Evolutionary conservation across 2,797 vertebrate genomes (phyloP), one percentile per base, ranked within the genome.

Genomic region (Sebastes wilsoni): DNA sequence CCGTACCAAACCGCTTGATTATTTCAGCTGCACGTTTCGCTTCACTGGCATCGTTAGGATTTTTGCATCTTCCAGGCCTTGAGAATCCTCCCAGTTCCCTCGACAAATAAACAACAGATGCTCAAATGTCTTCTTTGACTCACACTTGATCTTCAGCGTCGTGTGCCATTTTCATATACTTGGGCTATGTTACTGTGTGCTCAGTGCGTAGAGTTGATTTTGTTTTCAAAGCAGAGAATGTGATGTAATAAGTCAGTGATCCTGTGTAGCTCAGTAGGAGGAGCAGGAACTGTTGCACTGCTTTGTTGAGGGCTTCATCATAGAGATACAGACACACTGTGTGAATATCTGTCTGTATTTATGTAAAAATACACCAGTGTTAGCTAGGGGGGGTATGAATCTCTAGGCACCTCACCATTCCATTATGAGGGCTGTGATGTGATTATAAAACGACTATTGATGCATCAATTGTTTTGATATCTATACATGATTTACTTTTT

Each of bases 71-170:
- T 88, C 83, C 85, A 78, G 79, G 56, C 78, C 64, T 83, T 16
- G 56, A 84, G 79, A 85, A 84, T 89, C 86, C 84, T 89, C 87
- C 78, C 83, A 80, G 84, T 85, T 85, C 91, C 84, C 76, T 77
- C 5, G 72, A 80, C 86, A 87, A 88, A 88, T 84, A 91, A 94
- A 91, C 89, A 94, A 83, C 92, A 91, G 89, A 92, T 94, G 90
- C 89, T 87, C 84, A 90, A 93, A 94, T 94, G 92, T 93, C 92
- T 89, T 88, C 77, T 79, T 92, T 93, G 93, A 94, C 90, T 93
- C 92, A 91, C 70, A 34, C 83, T 84, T 82, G 77, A 86, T 92
- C 87, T 73, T 87, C 84, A 36, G 77, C 27, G 42, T 68, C 22
- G 9, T 76, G 75, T 83, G 89, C 77, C 87, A 70, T 84, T 89